Conservation (phyloP, 1,140 invertebrate species). For the Drosophila aff. region DNA sequence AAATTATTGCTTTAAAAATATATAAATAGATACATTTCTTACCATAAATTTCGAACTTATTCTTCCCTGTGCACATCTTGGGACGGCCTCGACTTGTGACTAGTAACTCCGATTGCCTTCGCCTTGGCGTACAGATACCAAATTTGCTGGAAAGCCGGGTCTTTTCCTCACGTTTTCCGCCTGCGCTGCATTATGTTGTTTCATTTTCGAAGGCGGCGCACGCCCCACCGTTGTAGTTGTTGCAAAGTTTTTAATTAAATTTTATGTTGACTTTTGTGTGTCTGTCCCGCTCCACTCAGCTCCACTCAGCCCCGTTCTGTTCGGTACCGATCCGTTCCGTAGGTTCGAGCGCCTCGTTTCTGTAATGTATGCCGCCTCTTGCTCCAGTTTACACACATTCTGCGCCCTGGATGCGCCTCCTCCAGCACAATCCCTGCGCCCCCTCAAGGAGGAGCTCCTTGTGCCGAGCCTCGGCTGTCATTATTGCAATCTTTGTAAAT, state of each 20-base stretch:
- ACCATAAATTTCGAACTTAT: neutral
- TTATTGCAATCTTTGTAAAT: slow-evolving; percentile 76
- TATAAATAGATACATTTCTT: neutral
- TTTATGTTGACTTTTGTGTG: slow-evolving; percentile 73
- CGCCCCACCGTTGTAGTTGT: slow-evolving; percentile 61
- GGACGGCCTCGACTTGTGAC: slow-evolving; percentile 27
- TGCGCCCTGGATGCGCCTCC: slow-evolving; percentile 45
- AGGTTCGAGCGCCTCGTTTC: slow-evolving; percentile 29
- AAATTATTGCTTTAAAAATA: neutral
- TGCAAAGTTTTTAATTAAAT: slow-evolving; percentile 82
- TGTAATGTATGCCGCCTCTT: slow-evolving; percentile 56
- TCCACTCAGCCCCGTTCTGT: neutral
- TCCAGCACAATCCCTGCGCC: neutral
- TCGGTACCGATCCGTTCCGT: slow-evolving; percentile 7
- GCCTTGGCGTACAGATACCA: slow-evolving; percentile 19
- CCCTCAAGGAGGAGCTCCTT: slow-evolving; percentile 1
- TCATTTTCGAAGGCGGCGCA: slow-evolving; percentile 47
- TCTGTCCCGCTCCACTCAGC: slow-evolving; percentile 31
- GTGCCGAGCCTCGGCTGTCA: slow-evolving; percentile 45
- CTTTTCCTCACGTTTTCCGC: slow-evolving; percentile 33
- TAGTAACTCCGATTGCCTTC: slow-evolving; percentile 30
- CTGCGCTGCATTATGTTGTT: slow-evolving; percentile 59
- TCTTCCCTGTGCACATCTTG: neutral
- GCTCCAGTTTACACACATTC: slow-evolving; percentile 52
- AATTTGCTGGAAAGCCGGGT: slow-evolving; percentile 19